Base-by-base conservation (phyloP, 1,140 invertebrate genomes). In the Trachymyrmex septentrionalis region DNA sequence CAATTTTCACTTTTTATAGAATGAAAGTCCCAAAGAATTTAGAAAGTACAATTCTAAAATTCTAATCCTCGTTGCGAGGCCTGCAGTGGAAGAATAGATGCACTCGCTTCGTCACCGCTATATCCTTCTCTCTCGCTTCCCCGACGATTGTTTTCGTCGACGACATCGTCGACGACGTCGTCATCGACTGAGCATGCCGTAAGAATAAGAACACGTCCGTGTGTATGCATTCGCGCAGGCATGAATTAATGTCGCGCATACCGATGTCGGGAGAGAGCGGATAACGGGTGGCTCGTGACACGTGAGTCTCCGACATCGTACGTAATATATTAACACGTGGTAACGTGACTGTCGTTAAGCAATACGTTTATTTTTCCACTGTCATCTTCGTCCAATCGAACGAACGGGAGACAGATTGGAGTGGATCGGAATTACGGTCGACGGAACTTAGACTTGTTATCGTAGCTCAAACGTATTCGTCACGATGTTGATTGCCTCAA, bases 161-260 rank as follows among this genome's bases (percentile, higher is more conserved):
- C 81, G 57, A 63, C 38, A 21, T 72, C 27, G 48, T 53, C 30
- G 67, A 9, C 59, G 19, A 7, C 53, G 53, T 30, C 48, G 50
- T 38, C 27, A 59, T 21, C 82, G 82, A 19, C 44, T 81, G 72
- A 44, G 30, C 7, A 59, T 38, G 75, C 24, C 50, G 69, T 84
- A 84, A 63, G 80, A 86, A 86, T 61, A 64, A 19, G 77, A 86
- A 38, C 64, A 69, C 38, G 24, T 57, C 14, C 38, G 64, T 38
- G 64, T 69, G 53, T 61, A 48, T 57, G 75, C 59, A 77, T 55
- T 86, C 30, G 63, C 50, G 44, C 48, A 76, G 50, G 27, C 50
- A 81, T 69, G 85, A 86, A 81, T 81, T 80, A 81, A 69, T 82
- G 85, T 38, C 55, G 76, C 64, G 53, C 85, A 86, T 86, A 69